phyloP scores from a whole-genome alignment of 2,888 invertebrate species.

The Nebria salina region DNA sequence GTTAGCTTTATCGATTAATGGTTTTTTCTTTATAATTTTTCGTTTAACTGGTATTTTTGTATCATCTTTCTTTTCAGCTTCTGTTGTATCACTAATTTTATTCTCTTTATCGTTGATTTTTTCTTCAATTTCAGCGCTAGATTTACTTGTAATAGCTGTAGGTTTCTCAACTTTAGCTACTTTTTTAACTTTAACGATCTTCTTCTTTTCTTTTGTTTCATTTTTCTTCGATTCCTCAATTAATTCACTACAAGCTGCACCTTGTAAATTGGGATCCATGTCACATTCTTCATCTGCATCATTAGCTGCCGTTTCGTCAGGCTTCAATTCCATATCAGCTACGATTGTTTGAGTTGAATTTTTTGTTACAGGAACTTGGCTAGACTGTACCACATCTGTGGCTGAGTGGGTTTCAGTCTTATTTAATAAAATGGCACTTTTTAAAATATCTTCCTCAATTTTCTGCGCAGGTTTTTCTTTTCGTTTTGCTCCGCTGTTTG shows the following conservation, averaged over 20 bases:
- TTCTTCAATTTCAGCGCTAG: slow-evolving; percentile 50
- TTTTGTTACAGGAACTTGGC: slow-evolving; percentile 21
- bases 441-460: slow-evolving; percentile 51
- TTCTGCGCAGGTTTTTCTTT: slow-evolving; percentile 69
- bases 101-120: slow-evolving; percentile 50
- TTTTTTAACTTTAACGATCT: slow-evolving; percentile 47
- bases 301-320: slow-evolving; percentile 49
- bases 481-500: slow-evolving; percentile 63
- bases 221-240: slow-evolving; percentile 61
- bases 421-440: slow-evolving; percentile 54
- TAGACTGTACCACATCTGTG: neutral
- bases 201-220: slow-evolving; percentile 57
- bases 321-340: slow-evolving; percentile 18
- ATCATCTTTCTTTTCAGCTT: slow-evolving; percentile 51
- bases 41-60: slow-evolving; percentile 55
- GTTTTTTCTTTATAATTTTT: slow-evolving; percentile 57
- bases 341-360: slow-evolving; percentile 45
- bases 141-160: slow-evolving; percentile 52
- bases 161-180: slow-evolving; percentile 49
- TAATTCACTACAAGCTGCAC: slow-evolving; percentile 63
- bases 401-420: slow-evolving; percentile 30
- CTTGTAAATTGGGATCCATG: slow-evolving; percentile 57
- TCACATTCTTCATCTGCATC: slow-evolving; percentile 54
- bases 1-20: slow-evolving; percentile 44
- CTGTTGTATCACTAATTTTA: slow-evolving; percentile 51